These are phyloP conservation scores for Epizoanthus ramosus DNA, from an alignment of 92 coral and sea anemone species.

Conservation along the genomic window DNA sequence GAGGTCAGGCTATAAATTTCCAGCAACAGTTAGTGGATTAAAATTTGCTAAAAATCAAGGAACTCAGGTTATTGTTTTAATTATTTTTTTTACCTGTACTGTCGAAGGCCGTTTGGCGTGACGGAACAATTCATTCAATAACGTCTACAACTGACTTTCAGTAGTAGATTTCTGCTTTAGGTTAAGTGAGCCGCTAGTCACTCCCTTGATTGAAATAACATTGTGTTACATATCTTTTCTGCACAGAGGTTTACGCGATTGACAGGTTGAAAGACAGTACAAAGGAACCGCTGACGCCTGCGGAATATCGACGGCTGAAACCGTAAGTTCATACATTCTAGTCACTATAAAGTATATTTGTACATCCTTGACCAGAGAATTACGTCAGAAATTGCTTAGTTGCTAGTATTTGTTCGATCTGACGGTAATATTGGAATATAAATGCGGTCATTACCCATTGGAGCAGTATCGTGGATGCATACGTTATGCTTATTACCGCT, in stretches of 20 bases:
- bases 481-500: too few species aligned
- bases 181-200: not conserved
- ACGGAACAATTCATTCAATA: not conserved
- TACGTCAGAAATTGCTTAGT: not conserved
- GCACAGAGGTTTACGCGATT: constrained; percentile 89
- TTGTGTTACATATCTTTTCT: not conserved
- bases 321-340: constrained; percentile 69
- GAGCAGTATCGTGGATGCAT: too few species aligned
- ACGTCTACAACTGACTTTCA: not conserved
- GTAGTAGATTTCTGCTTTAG: not conserved
- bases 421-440: too few species aligned
- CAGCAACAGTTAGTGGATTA: too few species aligned
- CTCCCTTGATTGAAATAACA: not conserved
- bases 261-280: constrained; percentile 90
- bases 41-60: too few species aligned
- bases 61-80: not conserved
- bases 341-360: not conserved
- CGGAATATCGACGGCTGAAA: constrained; percentile 93
- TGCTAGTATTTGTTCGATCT: not conserved
- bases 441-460: too few species aligned
- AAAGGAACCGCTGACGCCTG: constrained; percentile 88
- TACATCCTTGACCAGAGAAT: not conserved
- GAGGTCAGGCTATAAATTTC: too few species aligned
- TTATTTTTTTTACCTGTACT: too few species aligned
- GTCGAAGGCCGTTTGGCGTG: too few species aligned